A percentile compares a stretch with the other conserved stretches of the same genome.
phyloP scores from a whole-genome alignment of 2,888 invertebrate species.

The Campopleginae sp. region DNA sequence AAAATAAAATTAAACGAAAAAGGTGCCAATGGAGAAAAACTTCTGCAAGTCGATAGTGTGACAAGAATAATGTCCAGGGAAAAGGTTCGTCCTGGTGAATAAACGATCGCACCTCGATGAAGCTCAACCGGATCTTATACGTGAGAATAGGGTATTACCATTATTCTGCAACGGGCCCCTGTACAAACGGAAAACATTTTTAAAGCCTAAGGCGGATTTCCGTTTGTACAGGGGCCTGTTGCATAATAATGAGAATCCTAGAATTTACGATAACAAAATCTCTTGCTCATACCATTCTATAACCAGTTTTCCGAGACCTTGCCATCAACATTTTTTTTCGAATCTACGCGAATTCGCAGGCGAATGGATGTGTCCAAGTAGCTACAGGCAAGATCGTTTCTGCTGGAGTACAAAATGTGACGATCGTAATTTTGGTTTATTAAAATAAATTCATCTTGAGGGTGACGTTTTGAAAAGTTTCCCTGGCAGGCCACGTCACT shows the following conservation, averaged over 20 bases:
- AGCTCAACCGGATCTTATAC: not conserved
- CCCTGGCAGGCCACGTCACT: not conserved
- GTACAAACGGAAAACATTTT: not conserved
- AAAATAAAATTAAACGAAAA: conserved; percentile 52
- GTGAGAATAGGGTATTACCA: not conserved
- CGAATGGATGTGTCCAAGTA: too few relatives aligned
- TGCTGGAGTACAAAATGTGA: too few relatives aligned
- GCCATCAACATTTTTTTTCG: too few relatives aligned
- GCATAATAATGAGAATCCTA: not conserved
- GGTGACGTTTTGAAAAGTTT: not conserved
- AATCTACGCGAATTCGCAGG: too few relatives aligned
- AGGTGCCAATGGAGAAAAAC: conserved; percentile 51
- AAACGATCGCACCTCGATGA: conserved; percentile 35
- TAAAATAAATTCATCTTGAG: not conserved
- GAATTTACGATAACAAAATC: too few relatives aligned
- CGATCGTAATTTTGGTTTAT: too few relatives aligned
- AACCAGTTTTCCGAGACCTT: too few relatives aligned
- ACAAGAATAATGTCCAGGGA: conserved; percentile 63
- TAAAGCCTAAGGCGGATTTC: not conserved
- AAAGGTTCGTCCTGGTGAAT: conserved; percentile 33
- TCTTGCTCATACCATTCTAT: too few relatives aligned
- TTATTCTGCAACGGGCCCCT: too few relatives aligned
- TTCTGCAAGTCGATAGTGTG: conserved; percentile 64
- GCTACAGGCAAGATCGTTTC: too few relatives aligned
- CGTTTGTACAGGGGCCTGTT: not conserved